phyloP scores from a whole-genome alignment of 2,888 invertebrate species.

The Silvanus unidentatus region DNA sequence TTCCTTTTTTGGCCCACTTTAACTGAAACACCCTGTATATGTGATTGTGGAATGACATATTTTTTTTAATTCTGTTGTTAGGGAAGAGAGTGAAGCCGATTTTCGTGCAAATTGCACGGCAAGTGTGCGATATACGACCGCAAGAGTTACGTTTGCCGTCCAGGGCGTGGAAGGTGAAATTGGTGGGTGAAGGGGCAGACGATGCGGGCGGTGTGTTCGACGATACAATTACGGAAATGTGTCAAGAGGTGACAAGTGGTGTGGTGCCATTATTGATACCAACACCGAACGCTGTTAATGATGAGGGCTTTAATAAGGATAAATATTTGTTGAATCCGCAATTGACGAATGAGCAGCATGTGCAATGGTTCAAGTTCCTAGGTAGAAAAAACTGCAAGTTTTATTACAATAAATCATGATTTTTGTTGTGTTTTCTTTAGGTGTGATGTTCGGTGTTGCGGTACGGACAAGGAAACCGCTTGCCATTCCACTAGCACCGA shows the following conservation, averaged over 20 bases:
- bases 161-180: conserved; percentile 61
- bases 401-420: too few relatives aligned
- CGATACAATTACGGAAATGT: conserved; percentile 64
- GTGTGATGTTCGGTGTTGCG: conserved; percentile 59
- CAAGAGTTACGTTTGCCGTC: conserved; percentile 56
- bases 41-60: too few relatives aligned
- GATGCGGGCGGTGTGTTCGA: conserved; percentile 66
- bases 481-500: conserved; percentile 56
- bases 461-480: conserved; percentile 62
- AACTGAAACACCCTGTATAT: too few relatives aligned
- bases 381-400: conserved; percentile 48
- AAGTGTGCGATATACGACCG: conserved; percentile 55
- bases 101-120: conserved; percentile 57
- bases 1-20: too few relatives aligned
- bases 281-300: conserved; percentile 57
- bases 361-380: conserved; percentile 57
- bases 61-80: conserved; percentile 19
- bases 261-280: conserved; percentile 54
- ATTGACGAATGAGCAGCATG: conserved; percentile 49
- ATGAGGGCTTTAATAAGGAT: conserved; percentile 58
- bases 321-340: conserved; percentile 57
- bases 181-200: conserved; percentile 62
- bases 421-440: conserved; percentile 29
- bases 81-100: conserved; percentile 54
- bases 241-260: conserved; percentile 56